phyloP scores from a whole-genome alignment of 2,888 invertebrate species.

The Tenthredo scrophulariae region DNA sequence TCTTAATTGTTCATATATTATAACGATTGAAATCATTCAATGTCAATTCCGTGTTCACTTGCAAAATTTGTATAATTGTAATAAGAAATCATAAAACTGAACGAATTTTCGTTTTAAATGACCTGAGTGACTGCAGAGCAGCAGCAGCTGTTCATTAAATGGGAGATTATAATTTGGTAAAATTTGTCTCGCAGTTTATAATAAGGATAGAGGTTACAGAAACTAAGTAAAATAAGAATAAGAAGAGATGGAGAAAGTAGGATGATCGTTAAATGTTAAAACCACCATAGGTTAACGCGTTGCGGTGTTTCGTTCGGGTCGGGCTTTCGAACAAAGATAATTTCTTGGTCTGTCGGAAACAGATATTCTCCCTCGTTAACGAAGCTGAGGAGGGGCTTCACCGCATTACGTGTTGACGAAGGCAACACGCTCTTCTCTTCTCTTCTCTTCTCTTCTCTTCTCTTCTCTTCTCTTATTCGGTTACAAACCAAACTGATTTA shows the following conservation, averaged over 20 bases:
- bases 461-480: background rate
- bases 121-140: background rate
- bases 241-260: background rate
- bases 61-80: background rate
- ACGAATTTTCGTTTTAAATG: background rate
- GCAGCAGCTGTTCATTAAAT: constrained; percentile 6
- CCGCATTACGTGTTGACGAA: constrained; percentile 31
- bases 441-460: background rate
- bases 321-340: constrained; percentile 39
- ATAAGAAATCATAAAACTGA: background rate
- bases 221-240: too few species aligned
- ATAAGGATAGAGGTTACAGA: background rate
- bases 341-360: constrained; percentile 45
- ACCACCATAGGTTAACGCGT: background rate
- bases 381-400: background rate
- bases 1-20: too few species aligned
- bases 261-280: constrained; percentile 29
- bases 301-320: background rate
- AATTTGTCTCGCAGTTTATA: constrained; percentile 25
- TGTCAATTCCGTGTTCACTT: background rate
- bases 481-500: background rate
- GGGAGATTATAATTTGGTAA: background rate
- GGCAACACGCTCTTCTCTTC: background rate
- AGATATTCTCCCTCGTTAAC: constrained; percentile 48
- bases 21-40: background rate